phyloP scores from a whole-genome alignment of 2,797 vertebrate genomes.

The Parambassis ranga region DNA sequence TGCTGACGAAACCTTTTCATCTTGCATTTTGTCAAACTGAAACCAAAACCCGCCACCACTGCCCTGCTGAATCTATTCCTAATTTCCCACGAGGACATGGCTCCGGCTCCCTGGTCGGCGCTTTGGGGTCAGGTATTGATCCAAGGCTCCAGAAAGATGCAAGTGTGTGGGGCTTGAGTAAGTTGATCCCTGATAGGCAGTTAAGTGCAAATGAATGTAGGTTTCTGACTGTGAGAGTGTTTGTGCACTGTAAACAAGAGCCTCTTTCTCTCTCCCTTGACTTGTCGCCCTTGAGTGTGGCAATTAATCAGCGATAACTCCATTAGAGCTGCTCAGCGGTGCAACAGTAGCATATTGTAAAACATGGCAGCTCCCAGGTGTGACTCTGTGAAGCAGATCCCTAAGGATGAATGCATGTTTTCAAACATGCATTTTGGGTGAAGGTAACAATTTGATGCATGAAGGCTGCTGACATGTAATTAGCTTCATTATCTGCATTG shows the following conservation, averaged over 20 bases:
- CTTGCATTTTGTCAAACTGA: slow-evolving; percentile 11
- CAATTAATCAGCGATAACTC: slow-evolving; percentile 12
- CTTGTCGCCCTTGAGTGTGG: slow-evolving; percentile 8
- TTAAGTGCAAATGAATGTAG: neutral
- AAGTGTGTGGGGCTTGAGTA: neutral
- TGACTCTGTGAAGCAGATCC: slow-evolving; percentile 1
- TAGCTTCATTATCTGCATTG: neutral
- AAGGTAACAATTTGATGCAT: neutral
- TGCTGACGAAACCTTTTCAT: slow-evolving; percentile 28
- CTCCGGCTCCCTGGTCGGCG: neutral
- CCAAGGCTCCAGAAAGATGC: slow-evolving; percentile 1
- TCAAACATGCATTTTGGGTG: neutral
- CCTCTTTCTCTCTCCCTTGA: neutral
- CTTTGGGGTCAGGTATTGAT: slow-evolving; percentile 47
- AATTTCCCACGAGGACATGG: slow-evolving; percentile 38
- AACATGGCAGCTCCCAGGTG: slow-evolving; percentile 30
- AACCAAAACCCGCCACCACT: neutral
- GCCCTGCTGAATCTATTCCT: slow-evolving; percentile 20
- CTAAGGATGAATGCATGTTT: neutral
- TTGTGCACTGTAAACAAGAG: neutral
- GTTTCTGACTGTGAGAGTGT: neutral
- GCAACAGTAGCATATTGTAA: neutral
- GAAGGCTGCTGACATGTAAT: neutral
- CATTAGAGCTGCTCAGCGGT: neutral
- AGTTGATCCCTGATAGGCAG: neutral